Evolutionary conservation across 2,797 vertebrate species (phyloP), one percentile per base, ranked within the genome.

Genomic region (Muscicapa comitata): DNA sequence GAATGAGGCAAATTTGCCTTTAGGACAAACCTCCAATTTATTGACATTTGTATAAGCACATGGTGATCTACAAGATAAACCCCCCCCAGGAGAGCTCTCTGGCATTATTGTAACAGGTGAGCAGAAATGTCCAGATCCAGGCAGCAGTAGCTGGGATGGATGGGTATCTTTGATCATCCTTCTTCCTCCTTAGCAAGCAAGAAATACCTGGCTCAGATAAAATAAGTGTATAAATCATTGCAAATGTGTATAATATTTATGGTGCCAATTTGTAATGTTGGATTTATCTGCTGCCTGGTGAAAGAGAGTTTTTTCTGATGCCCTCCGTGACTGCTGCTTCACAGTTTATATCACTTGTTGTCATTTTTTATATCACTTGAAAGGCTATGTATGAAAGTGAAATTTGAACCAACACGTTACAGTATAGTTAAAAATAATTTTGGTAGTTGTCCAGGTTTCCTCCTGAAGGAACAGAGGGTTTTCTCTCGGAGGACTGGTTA

Each of bases 361-460:
- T 95, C 81, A 87, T 77, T 90, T 94, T 90, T 88, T 87, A 38
- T 78, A 76, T 76, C 62, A 11, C 72, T 88, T 57, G 47, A 73
- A 96, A 78, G 66, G 38, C 67, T 50, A 8, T 6, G 40, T 76
- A 40, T 70, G 87, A 88, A 91, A 91, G 70, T 61, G 73, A 82
- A 84, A 59, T 94, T 94, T 53, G 87, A 90, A 94, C 35, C 73
- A 66, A 72, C 17, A 12, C 0, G 9, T 84, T 94, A 23, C 24
- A 59, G 62, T 10, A 13, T 7, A 45, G 89, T 86, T 93, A 94
- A 91, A 96, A 94, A 88, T 91, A 91, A 86, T 68, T 86, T 48
- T 67, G 85, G 45, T 92, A 75, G 24, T 13, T 90, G 48, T 78
- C 87, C 96, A 92, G 68, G 42, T 90, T 90, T 91, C 25, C 25